Base-by-base conservation (phyloP, 2,888 invertebrate genomes). In the Phlogophora meticulosa region DNA sequence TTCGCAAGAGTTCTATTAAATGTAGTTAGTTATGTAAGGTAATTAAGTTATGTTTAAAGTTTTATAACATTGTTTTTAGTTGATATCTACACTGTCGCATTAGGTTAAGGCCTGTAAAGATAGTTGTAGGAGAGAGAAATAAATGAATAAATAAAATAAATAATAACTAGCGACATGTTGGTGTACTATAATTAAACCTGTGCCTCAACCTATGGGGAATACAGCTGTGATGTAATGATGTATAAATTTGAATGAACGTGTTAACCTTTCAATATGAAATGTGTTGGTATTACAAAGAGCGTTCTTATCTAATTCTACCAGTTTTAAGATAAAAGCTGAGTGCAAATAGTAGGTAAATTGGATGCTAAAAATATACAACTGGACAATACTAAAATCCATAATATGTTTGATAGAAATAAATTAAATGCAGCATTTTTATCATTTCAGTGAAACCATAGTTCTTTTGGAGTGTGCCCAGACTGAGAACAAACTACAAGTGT, bases 391-490 rank as follows among this genome's bases (percentile, higher is more conserved):
- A 5, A 13, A 53, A 36, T 15, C 5, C 22, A n/a, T 11, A 45
- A 15, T 36, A 36, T 15, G 7, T 4, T 36, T 42, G 40, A 52
- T 60, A 60, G 20, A n/a, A 46, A 40, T 32, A 0, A 40, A 24
- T 51, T n/a, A 55, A 69, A 34, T 48, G 22, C 9, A 48, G 38
- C 10, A 36, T 40, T 68, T 53, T 53, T 82, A 81, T 59, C 56
- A 68, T 82, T 91, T 38, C 85, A 91, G 92, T 34, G 84, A 76
- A 17, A 91, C 93, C 7, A 85, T 78, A 11, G 93, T 96, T 42
- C 80, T 85, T 48, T 85, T 96, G 24, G 49, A 88, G 9, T 96
- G 96, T 82, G 90, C 92, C 10, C 61, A 87, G 43, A 83, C 83
- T 28, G 91, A 91, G 4, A 86, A 88, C 52, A 74, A 82, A 13